These are phyloP conservation scores for Apotomis turbidana DNA, from an alignment of 2,888 invertebrate species.

Conservation along the genomic window DNA sequence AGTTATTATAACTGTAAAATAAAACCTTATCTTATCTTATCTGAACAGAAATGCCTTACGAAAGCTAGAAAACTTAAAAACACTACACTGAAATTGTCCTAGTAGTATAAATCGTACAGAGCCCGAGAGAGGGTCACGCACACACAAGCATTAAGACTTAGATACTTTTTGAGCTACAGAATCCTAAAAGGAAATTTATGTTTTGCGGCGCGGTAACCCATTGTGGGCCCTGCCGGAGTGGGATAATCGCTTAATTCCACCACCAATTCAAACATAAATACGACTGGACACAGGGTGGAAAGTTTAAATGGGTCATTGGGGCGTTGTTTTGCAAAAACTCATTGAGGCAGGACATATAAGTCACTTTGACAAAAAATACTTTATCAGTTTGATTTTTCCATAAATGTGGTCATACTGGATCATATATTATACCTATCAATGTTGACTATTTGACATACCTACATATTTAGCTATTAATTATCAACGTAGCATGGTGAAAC, in stretches of 20 bases:
- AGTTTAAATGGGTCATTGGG: no score
- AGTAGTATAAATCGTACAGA: slow-evolving; percentile 10
- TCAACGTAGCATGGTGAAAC: no score
- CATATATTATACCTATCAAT: no score
- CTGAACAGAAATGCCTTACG: no score
- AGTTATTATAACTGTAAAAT: no score
- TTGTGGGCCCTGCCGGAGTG: slow-evolving; percentile 13
- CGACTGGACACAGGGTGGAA: background rate
- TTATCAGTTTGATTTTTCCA: no score
- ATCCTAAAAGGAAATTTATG: slow-evolving; percentile 41
- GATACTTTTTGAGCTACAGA: slow-evolving; percentile 28
- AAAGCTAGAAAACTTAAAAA: background rate
- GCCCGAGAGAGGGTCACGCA: slow-evolving; percentile 28
- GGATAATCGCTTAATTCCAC: slow-evolving; percentile 41
- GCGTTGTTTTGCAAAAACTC: no score
- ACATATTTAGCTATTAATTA: no score
- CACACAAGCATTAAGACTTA: slow-evolving; percentile 19
- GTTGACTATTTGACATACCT: no score
- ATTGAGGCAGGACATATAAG: background rate
- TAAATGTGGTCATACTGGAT: no score
- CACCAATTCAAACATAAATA: slow-evolving; percentile 26
- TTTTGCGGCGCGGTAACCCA: slow-evolving; percentile 24
- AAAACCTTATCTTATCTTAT: no score
- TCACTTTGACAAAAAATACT: no score
- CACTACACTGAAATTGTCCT: background rate